phyloP scores from a whole-genome alignment of 2,113 vertebrate species.

The Acinonyx jubatus region DNA sequence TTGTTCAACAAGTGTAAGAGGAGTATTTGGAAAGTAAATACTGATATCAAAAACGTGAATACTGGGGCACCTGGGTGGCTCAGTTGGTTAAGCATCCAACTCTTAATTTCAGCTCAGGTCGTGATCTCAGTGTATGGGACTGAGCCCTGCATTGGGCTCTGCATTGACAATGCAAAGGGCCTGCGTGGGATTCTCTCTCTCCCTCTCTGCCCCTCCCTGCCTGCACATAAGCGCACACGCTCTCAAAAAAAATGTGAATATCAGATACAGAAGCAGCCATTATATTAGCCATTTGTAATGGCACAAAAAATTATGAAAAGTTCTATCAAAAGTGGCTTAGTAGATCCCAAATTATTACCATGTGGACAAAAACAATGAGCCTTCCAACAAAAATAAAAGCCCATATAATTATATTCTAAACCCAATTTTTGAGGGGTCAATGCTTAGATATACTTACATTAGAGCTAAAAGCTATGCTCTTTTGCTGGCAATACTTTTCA shows the following conservation, averaged over 20 bases:
- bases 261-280: background rate
- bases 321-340: background rate
- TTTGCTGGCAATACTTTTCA: conserved; percentile 73
- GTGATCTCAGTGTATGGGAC: no score
- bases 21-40: background rate
- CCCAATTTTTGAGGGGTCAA: background rate
- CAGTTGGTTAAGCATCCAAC: no score
- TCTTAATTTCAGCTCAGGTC: no score
- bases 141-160: no score
- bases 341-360: background rate
- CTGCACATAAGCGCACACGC: no score
- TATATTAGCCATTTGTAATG: background rate
- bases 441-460: conserved; percentile 74
- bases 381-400: background rate
- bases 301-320: background rate
- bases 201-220: no score
- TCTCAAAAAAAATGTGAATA: no score
- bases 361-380: background rate
- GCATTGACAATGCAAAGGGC: no score
- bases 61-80: no score
- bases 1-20: background rate
- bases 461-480: conserved; percentile 81
- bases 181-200: no score
- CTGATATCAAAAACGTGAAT: background rate
- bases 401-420: background rate